Evolutionary conservation across 2,888 invertebrate genomes (phyloP), one percentile per base, ranked within the genome.

Genomic region (Lacanobia oleracea): DNA sequence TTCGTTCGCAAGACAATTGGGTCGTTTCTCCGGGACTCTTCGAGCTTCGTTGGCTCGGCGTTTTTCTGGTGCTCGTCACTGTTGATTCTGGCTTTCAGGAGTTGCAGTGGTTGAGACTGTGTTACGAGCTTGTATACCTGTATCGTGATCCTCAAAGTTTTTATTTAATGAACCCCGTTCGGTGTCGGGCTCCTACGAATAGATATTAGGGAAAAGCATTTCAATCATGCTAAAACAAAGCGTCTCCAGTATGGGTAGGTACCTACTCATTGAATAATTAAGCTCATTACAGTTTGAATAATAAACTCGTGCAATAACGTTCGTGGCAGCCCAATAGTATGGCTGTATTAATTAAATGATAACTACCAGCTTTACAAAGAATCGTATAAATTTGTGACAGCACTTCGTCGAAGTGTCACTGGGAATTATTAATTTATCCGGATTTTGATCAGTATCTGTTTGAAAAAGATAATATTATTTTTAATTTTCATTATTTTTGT

Each of bases 331-430:
- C 10, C 9, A 16, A 21, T 9, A 40, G n/a, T 7, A 64, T 9
- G 9, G 9, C 4, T 45, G 16, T 50, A 50, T 66, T 51, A 66
- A 67, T 51, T 12, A 67, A 61, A 50, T 9, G 16, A 57, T n/a
- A 57, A 33, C 37, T n/a, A 50, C 23, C 14, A 1, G 7, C 23
- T 40, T 67, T 66, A 1, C n/a, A 4, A 23, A 23, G 37, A 50
- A 67, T 27, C 7, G 2, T n/a, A n/a, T 40, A 37, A 16, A 21
- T 45, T 27, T n/a, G 9, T 14, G 14, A 37, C 14, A 37, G 1
- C 10, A 40, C 14, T 67, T 50, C 10, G 37, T 33, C 2, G 14
- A 37, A 66, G 21, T 50, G 9, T n/a, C 10, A 9, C 37, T 64
- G 23, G 59, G 8, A 43, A 21, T 48, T 12, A 43, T 43, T 14